phyloP scores from a whole-genome alignment of 2,797 vertebrate species.

The Chaetophractus vellerosus region DNA sequence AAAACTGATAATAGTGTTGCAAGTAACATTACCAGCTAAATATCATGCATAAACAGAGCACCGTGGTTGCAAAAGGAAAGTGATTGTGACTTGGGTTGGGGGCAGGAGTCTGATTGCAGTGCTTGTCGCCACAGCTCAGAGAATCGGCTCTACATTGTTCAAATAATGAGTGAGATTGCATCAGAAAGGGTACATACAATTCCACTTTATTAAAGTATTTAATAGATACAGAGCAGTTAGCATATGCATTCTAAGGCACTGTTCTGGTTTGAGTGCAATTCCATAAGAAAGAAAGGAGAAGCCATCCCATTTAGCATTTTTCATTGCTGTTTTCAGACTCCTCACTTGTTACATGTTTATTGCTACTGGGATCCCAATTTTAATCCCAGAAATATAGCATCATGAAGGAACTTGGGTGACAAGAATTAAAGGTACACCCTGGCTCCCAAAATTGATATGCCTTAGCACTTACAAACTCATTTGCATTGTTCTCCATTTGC shows the following conservation, averaged over 20 bases:
- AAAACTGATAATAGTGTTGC: background rate
- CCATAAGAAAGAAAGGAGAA: too few species aligned
- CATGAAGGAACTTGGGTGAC: conserved; percentile 77
- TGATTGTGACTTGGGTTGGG: background rate
- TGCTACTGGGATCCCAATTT: conserved; percentile 70
- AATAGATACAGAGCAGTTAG: too few species aligned
- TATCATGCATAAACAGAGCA: conserved; percentile 36
- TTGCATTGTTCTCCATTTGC: conserved; percentile 71
- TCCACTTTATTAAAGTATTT: too few species aligned
- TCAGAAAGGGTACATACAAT: too few species aligned
- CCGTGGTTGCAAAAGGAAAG: background rate
- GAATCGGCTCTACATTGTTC: too few species aligned
- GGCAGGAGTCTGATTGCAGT: background rate
- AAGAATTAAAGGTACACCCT: conserved; percentile 81
- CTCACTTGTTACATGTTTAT: too few species aligned
- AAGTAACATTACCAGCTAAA: conserved; percentile 18
- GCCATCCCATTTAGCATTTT: background rate
- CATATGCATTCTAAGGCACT: too few species aligned
- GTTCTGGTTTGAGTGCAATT: too few species aligned
- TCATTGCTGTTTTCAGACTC: too few species aligned
- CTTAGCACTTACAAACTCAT: conserved; percentile 85
- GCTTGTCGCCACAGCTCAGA: background rate
- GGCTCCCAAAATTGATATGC: conserved; percentile 78
- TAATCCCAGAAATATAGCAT: conserved; percentile 81
- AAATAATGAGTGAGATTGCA: too few species aligned